These are phyloP conservation scores for Apodemia duryi DNA, from an alignment of 2,888 invertebrate species.

Conservation along the genomic window DNA sequence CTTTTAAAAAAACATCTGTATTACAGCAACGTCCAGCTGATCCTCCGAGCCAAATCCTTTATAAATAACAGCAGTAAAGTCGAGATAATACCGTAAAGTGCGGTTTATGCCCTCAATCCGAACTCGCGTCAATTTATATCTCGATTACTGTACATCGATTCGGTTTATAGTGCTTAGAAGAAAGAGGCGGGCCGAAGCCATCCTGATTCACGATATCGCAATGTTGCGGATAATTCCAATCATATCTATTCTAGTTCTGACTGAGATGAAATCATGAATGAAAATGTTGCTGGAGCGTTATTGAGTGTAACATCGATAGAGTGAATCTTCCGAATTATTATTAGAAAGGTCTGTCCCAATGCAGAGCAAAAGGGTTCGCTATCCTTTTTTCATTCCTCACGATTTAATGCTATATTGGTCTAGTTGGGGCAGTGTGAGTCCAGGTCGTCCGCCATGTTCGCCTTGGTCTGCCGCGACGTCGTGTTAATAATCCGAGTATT, in stretches of 20 bases:
- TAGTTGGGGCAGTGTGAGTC: too few relatives aligned
- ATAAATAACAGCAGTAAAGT: slow-evolving; percentile 14
- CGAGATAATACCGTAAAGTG: slow-evolving; percentile 14
- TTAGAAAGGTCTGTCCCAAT: too few relatives aligned
- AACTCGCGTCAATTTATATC: slow-evolving; percentile 8
- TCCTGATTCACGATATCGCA: slow-evolving; percentile 1
- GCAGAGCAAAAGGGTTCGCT: too few relatives aligned
- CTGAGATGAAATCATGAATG: slow-evolving; percentile 11
- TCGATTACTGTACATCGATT: slow-evolving; percentile 10
- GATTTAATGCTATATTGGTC: too few relatives aligned
- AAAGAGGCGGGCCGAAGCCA: not conserved
- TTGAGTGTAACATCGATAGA: not conserved
- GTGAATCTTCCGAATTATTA: too few relatives aligned
- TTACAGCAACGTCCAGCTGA: slow-evolving; percentile 1
- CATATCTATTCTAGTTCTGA: not conserved
- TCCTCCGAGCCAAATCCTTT: slow-evolving; percentile 6
- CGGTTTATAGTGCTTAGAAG: slow-evolving; percentile 1
- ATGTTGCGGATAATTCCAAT: not conserved
- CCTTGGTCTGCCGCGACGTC: too few relatives aligned
- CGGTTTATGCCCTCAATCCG: slow-evolving; percentile 8
- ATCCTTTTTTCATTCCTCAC: too few relatives aligned
- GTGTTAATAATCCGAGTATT: too few relatives aligned
- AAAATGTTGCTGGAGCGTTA: not conserved
- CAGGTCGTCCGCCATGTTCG: too few relatives aligned
- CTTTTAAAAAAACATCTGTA: not conserved